phyloP scores from a whole-genome alignment of 2,113 vertebrate species.

The Scytalopus superciliaris region DNA sequence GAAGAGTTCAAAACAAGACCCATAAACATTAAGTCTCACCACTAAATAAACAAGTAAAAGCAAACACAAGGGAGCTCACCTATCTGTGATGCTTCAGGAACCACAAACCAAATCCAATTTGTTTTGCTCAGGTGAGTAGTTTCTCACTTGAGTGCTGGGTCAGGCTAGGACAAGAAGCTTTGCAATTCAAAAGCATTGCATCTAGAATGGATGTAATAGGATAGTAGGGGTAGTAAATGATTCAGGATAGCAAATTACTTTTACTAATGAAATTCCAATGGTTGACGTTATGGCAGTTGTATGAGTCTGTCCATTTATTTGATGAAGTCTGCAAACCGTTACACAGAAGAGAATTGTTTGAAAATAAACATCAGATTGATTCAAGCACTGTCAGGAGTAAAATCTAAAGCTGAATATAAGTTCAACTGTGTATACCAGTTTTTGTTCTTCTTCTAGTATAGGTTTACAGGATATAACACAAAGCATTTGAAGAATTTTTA shows the following conservation, averaged over 20 bases:
- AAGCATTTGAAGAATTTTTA: neutral
- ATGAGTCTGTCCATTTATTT: neutral
- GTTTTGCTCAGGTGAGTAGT: neutral
- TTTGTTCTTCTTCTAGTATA: neutral
- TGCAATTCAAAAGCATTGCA: neutral
- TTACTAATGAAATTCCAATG: conserved; percentile 16
- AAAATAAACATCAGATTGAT: neutral
- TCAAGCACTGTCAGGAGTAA: neutral
- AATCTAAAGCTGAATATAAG: neutral
- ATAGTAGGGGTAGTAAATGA: neutral
- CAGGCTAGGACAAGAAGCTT: neutral
- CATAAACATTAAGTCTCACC: neutral
- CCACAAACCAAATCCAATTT: neutral
- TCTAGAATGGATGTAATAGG: neutral
- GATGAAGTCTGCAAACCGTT: conserved; percentile 2
- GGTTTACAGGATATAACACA: neutral
- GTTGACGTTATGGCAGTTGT: neutral
- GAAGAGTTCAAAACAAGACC: neutral
- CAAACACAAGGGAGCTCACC: neutral
- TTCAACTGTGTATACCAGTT: neutral
- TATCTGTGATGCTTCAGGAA: neutral
- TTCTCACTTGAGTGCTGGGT: neutral
- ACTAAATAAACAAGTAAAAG: neutral
- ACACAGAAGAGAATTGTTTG: neutral
- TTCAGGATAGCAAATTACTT: neutral